phyloP scores from a whole-genome alignment of 2,888 invertebrate species.

The Phengaris alcon region DNA sequence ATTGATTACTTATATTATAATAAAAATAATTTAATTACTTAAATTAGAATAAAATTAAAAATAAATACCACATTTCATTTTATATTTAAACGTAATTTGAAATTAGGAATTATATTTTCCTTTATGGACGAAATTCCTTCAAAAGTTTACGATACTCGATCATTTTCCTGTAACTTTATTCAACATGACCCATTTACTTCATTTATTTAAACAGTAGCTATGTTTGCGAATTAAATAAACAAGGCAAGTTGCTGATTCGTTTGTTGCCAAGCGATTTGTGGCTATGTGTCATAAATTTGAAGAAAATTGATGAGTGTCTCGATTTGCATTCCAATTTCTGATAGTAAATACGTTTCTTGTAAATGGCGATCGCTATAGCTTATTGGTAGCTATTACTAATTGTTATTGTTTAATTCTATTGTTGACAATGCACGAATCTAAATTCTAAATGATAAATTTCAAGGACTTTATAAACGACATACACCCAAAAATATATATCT shows the following conservation, averaged over 20 bases:
- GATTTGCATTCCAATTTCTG: neutral
- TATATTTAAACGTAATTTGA: too few species aligned
- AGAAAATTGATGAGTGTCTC: constrained; percentile 2
- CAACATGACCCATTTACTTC: neutral
- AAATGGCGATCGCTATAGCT: neutral
- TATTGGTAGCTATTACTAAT: constrained; percentile 1
- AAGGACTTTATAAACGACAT: neutral
- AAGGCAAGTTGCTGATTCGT: neutral
- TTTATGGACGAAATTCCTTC: neutral
- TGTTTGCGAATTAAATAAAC: neutral
- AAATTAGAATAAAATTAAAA: too few species aligned
- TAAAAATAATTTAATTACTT: too few species aligned
- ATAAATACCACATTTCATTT: too few species aligned
- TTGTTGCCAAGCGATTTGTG: neutral
- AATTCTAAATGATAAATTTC: neutral
- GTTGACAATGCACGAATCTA: neutral
- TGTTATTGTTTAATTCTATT: constrained; percentile 4
- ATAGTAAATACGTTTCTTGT: neutral
- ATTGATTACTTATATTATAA: too few species aligned
- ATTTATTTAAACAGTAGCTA: neutral
- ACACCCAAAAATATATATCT: too few species aligned
- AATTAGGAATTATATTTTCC: too few species aligned
- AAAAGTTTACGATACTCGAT: neutral
- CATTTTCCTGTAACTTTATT: neutral
- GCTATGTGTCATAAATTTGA: neutral